Conservation (phyloP, 1,140 invertebrate genomes). For the Bombus balteatus region DNA sequence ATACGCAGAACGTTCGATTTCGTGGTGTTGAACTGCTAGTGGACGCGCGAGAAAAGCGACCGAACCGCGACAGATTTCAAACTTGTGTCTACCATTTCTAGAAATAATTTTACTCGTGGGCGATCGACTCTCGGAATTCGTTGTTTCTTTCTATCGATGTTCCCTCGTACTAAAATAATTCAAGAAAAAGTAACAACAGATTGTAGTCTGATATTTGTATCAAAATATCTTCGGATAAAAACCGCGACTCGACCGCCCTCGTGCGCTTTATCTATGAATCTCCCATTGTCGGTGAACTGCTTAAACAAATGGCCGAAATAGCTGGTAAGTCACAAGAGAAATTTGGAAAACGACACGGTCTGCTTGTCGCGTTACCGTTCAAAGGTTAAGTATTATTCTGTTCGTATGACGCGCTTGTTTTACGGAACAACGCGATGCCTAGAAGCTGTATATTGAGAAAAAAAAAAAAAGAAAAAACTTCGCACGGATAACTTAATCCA, state of each 20-base stretch:
- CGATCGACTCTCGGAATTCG: constrained; percentile 54
- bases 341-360: constrained; percentile 51
- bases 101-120: constrained; percentile 57
- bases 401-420: constrained; percentile 44
- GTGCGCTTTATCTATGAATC: constrained; percentile 52
- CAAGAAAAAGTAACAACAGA: no score
- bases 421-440: constrained; percentile 53
- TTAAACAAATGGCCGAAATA: constrained; percentile 52
- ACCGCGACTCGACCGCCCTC: constrained; percentile 34
- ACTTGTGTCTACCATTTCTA: constrained; percentile 84
- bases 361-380: constrained; percentile 27
- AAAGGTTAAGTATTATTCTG: not conserved
- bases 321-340: constrained; percentile 48
- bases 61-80: constrained; percentile 74
- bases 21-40: constrained; percentile 18
- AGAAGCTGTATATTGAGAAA: constrained; percentile 25
- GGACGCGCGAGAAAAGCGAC: constrained; percentile 32
- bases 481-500: constrained; percentile 54
- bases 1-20: constrained; percentile 35
- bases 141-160: not conserved
- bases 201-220: not conserved
- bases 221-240: not conserved
- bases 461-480: constrained; percentile 19
- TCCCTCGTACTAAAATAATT: no score
- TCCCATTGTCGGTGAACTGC: constrained; percentile 37